Percentiles rank a stretch among this genome's conserved stretches.
Conservation (phyloP, 2,113 vertebrate genomes). For the Diadophis punctatus region DNA sequence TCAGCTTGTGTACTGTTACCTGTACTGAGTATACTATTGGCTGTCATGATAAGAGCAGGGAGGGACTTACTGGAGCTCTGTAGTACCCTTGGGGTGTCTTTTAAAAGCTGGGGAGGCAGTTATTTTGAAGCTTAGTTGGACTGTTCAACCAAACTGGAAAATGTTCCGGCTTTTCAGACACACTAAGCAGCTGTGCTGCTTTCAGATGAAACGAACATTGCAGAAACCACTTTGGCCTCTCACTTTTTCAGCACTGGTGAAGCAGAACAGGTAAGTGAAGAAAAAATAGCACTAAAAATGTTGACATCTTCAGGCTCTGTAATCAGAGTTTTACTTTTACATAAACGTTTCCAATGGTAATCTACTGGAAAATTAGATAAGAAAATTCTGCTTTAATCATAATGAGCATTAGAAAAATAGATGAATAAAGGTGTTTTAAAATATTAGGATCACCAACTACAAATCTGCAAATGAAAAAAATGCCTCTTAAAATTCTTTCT, state of each 20-base stretch:
- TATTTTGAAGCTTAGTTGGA: neutral
- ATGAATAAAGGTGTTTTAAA: neutral
- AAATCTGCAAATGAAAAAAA: neutral
- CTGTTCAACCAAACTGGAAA: neutral
- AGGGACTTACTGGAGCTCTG: slow-evolving; percentile 27
- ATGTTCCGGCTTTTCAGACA: slow-evolving; percentile 67
- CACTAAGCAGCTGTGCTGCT: neutral
- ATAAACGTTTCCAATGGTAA: neutral
- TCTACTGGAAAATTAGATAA: neutral
- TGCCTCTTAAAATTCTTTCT: neutral
- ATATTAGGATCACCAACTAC: neutral
- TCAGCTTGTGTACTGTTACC: slow-evolving; percentile 41
- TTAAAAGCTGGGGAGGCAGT: slow-evolving; percentile 31
- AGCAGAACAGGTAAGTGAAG: slow-evolving; percentile 54
- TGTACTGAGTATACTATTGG: slow-evolving; percentile 53
- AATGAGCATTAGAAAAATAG: neutral
- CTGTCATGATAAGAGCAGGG: slow-evolving; percentile 47
- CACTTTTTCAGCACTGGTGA: slow-evolving; percentile 3
- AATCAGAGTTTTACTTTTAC: neutral
- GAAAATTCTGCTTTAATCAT: neutral
- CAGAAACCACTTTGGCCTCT: neutral
- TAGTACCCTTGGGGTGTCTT: slow-evolving; percentile 12
- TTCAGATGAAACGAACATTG: neutral
- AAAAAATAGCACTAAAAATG: neutral
- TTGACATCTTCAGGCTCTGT: neutral